Evolutionary conservation across 2,797 vertebrate species (phyloP).

Genomic region (Sphaeramia orbicularis): DNA sequence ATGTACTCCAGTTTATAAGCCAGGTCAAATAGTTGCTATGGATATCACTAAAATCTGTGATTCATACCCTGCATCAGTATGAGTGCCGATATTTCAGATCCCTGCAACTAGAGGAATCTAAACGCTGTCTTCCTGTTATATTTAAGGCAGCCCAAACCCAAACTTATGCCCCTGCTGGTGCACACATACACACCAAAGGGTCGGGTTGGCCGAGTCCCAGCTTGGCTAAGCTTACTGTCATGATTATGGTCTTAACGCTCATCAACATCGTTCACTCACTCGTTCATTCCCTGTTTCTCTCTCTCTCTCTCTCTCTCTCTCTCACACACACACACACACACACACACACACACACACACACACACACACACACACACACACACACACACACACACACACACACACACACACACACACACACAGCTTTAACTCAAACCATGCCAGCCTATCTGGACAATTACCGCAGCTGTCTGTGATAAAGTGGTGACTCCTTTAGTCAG

Average conservation of each 20-base stretch:
- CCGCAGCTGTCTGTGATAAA: constrained; percentile 62
- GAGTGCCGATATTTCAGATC: constrained; percentile 18
- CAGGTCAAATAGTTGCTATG: neutral
- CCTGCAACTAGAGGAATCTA: constrained; percentile 29
- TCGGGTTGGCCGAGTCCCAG: constrained; percentile 22
- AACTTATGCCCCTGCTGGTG: constrained; percentile 28
- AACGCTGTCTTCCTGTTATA: constrained; percentile 46
- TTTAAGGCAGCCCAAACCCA: constrained; percentile 29
- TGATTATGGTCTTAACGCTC: constrained; percentile 68
- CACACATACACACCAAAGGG: constrained; percentile 15
- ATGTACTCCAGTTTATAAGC: neutral
- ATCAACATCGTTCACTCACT: constrained; percentile 50
- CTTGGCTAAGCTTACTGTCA: constrained; percentile 55
- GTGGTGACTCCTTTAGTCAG: constrained; percentile 39
- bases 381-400: constrained; percentile 17
- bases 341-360: constrained; percentile 10
- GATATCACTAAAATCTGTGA: constrained; percentile 28
- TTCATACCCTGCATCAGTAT: constrained; percentile 17
- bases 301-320: too few species aligned
- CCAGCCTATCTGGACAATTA: constrained; percentile 65
- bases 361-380: constrained; percentile 2
- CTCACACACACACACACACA: constrained; percentile 8
- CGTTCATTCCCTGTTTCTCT: constrained; percentile 16
- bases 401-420: constrained; percentile 13
- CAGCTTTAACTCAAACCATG: constrained; percentile 32